phyloP scores from a whole-genome alignment of 2,888 invertebrate genomes.

The Heliconius charithonia region DNA sequence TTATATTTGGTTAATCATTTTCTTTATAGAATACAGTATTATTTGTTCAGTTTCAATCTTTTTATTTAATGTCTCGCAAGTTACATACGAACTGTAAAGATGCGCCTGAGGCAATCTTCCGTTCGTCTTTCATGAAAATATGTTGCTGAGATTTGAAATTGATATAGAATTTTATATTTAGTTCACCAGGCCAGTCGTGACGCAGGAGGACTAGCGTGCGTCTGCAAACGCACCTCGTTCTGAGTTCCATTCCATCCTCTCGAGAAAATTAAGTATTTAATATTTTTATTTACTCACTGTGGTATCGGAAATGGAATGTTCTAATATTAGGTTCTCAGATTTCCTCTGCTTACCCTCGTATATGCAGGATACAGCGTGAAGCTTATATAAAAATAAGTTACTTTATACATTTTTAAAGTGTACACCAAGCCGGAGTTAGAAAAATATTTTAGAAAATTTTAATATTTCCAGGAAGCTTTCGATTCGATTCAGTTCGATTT shows the following conservation, averaged over 20 bases:
- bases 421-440: too few species aligned
- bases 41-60: not conserved
- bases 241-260: not conserved
- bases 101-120: not conserved
- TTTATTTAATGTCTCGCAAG: conserved; percentile 8
- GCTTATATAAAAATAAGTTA: too few species aligned
- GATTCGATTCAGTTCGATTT: too few species aligned
- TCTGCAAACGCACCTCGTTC: not conserved
- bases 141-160: not conserved
- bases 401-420: too few species aligned
- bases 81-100: not conserved
- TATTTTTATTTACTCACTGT: not conserved
- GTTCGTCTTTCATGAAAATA: not conserved
- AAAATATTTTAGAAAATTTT: too few species aligned
- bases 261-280: not conserved
- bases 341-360: too few species aligned
- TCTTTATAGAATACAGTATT: not conserved
- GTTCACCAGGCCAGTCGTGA: not conserved
- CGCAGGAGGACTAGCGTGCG: not conserved
- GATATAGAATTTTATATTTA: conserved; percentile 2
- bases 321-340: too few species aligned
- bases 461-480: too few species aligned
- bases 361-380: too few species aligned
- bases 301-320: too few species aligned
- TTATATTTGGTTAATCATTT: not conserved